These are phyloP conservation scores for Calameuta filiformis DNA, from an alignment of 2,888 invertebrate species.

Conservation along the genomic window DNA sequence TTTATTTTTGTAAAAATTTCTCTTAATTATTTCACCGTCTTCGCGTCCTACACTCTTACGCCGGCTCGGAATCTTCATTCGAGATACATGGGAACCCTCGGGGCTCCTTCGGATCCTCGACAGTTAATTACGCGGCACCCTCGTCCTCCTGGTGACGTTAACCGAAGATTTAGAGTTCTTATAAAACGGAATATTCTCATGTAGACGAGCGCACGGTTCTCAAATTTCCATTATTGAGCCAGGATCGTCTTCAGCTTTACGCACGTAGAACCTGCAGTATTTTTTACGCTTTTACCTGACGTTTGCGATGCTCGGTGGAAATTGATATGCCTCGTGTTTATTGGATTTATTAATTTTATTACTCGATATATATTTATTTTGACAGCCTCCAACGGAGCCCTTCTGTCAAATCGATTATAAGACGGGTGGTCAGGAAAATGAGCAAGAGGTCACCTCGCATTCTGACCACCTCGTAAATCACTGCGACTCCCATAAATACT, in stretches of 20 bases:
- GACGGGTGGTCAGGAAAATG: not conserved
- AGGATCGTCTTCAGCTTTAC: not conserved
- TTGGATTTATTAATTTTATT: no score
- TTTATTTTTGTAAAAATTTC: not conserved
- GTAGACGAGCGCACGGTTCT: conserved; percentile 39
- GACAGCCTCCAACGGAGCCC: not conserved
- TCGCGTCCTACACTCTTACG: not conserved
- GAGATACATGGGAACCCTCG: not conserved
- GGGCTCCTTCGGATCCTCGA: not conserved
- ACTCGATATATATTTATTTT: no score
- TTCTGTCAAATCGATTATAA: not conserved
- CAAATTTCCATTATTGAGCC: conserved; percentile 52
- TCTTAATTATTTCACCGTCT: not conserved
- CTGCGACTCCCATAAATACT: not conserved
- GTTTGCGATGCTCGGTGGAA: no score
- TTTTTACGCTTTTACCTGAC: no score
- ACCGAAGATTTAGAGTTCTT: conserved; percentile 27
- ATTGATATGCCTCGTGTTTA: no score
- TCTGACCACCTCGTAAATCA: not conserved
- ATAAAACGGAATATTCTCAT: conserved; percentile 17
- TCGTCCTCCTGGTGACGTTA: not conserved
- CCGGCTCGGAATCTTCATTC: not conserved
- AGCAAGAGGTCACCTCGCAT: not conserved
- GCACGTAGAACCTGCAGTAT: not conserved
- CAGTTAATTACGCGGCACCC: not conserved